phyloP scores from a whole-genome alignment of 2,797 vertebrate genomes.

The Vespertilio murinus region DNA sequence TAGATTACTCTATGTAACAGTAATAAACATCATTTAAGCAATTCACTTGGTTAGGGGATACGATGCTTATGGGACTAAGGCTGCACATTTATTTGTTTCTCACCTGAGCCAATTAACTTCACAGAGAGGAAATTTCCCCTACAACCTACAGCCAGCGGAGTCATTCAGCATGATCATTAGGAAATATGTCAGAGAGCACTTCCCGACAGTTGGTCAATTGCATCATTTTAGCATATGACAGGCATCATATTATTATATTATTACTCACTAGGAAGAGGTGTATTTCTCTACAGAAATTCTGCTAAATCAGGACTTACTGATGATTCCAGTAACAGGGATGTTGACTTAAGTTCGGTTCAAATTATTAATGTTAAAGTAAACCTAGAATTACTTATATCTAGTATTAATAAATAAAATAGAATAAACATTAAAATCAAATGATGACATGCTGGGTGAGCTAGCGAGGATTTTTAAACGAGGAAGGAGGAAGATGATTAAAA shows the following conservation, averaged over 20 bases:
- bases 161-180: slow-evolving; percentile 48
- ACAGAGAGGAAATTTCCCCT: slow-evolving; percentile 28
- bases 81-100: slow-evolving; percentile 25
- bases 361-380: slow-evolving; percentile 2
- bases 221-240: slow-evolving; percentile 58
- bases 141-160: background rate
- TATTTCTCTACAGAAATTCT: slow-evolving; percentile 43
- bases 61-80: background rate
- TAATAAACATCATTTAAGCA: slow-evolving; percentile 41
- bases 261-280: slow-evolving; percentile 20
- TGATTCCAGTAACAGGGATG: background rate
- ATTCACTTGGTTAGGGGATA: background rate
- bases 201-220: slow-evolving; percentile 59
- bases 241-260: slow-evolving; percentile 46
- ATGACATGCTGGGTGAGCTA: background rate
- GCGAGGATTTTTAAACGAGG: background rate
- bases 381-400: background rate
- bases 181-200: slow-evolving; percentile 47
- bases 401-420: slow-evolving; percentile 50
- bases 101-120: slow-evolving; percentile 43
- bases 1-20: background rate
- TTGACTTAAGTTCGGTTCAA: background rate
- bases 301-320: background rate
- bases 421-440: slow-evolving; percentile 39
- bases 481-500: background rate